Evolutionary conservation across 2,797 vertebrate genomes (phyloP), one percentile per base, ranked within the genome.

Genomic region (Iguana delicatissima): DNA sequence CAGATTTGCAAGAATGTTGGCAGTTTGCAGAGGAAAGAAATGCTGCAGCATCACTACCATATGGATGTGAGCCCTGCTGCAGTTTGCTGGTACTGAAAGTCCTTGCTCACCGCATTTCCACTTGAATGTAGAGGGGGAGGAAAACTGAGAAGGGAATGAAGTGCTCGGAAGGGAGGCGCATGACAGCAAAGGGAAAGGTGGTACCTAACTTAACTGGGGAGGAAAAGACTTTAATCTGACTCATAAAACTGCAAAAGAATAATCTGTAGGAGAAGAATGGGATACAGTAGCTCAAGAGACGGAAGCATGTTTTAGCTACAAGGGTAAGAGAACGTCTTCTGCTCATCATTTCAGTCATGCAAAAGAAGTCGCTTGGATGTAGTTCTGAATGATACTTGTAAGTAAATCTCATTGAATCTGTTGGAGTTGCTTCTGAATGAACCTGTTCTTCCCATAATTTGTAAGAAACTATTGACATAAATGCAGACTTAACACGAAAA

Each of bases 321-420:
- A 59, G 81, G 86, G 80, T 91, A 88, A 91, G 90, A 52, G 50
- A 26, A 22, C 13, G 2, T 24, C 50, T 84, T 84, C 22, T 77
- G 8, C 46, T 84, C 42, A 79, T 74, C 26, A 38, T 77, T 26
- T 57, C 38, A 32, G 42, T 50, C 81, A 29, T 16, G 24, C 10
- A 1, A 42, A 8, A 14, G 2, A 73, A 18, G 12, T 10, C 8
- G 80, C 6, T 67, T 18, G 0, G 13, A 32, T 10, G 16, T 24
- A 9, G 57, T 67, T 32, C 42, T 62, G 76, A 50, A 82, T 10
- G 20, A 29, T 1, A 42, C 24, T 2, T 57, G 50, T 1, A 77
- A 52, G 57, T 77, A 42, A 74, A 74, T 46, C 35, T 13, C 57
- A 57, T 2, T 4, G 69, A 59, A 74, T n/a, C 50, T 5, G 18